These are phyloP conservation scores for Pecten maximus DNA, from an alignment of 2,888 invertebrate genomes.

Conservation along the genomic window DNA sequence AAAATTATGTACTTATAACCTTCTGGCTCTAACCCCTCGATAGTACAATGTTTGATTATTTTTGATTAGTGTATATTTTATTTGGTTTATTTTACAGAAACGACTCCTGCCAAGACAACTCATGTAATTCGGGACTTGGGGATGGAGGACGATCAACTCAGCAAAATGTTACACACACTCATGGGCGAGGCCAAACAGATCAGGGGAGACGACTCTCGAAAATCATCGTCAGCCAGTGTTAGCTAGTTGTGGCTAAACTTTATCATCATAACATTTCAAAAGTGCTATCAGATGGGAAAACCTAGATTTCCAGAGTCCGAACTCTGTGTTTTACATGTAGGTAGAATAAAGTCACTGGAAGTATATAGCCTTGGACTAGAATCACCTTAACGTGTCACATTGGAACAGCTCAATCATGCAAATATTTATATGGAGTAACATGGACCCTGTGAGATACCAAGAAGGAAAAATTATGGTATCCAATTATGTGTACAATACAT, in stretches of 20 bases:
- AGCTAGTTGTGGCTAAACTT: neutral
- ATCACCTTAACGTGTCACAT: neutral
- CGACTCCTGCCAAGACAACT: conserved; percentile 58
- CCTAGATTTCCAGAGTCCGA: neutral
- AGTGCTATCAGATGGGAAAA: neutral
- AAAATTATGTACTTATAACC: too few species aligned
- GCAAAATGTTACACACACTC: conserved; percentile 75
- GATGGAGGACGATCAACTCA: conserved; percentile 75
- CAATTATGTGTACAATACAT: neutral
- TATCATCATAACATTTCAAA: neutral
- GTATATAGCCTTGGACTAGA: neutral
- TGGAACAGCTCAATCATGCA: neutral
- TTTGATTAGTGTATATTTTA: neutral
- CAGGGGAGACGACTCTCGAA: conserved; percentile 66
- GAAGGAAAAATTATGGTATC: neutral
- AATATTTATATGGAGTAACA: neutral
- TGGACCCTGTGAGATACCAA: neutral
- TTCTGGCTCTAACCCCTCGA: too few species aligned
- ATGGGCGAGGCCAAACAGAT: conserved; percentile 79
- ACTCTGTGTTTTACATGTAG: neutral
- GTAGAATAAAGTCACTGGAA: neutral
- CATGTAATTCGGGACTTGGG: conserved; percentile 67
- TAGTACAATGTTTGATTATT: too few species aligned
- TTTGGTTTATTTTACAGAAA: conserved; percentile 56
- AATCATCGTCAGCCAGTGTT: neutral